Conservation (phyloP, 2,888 invertebrate species). For the Siphlonurus alternatus region DNA sequence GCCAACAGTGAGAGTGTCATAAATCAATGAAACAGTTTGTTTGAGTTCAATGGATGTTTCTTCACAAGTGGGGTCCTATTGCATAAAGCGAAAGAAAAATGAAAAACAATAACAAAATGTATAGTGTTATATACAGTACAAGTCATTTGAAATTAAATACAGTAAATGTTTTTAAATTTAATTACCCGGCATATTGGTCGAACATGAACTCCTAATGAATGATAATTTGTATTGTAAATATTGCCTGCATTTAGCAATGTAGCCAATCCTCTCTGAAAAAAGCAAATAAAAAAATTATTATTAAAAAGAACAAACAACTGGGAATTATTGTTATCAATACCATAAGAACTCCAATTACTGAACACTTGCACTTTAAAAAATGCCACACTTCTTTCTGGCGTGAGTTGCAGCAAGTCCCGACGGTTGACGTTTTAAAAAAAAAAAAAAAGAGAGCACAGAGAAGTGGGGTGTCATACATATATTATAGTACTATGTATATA, state of each 20-base stretch:
- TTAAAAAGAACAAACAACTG: too few relatives aligned
- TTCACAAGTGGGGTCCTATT: constrained; percentile 35
- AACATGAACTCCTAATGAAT: constrained; percentile 75
- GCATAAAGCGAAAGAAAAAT: constrained; percentile 9
- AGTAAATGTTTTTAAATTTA: not conserved
- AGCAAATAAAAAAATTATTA: too few relatives aligned
- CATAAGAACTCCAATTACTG: too few relatives aligned
- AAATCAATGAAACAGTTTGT: constrained; percentile 74
- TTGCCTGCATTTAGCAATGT: constrained; percentile 76
- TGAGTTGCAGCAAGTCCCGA: too few relatives aligned
- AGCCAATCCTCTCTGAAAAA: constrained; percentile 55
- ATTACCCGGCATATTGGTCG: constrained; percentile 51
- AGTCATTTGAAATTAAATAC: not conserved
- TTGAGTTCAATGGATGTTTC: constrained; percentile 58
- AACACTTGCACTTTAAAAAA: too few relatives aligned
- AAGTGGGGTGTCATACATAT: too few relatives aligned
- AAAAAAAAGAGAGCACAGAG: too few relatives aligned
- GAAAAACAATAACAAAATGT: not conserved
- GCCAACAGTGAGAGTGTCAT: constrained; percentile 51
- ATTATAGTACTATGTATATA: too few relatives aligned
- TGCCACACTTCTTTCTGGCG: too few relatives aligned
- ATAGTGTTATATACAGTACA: not conserved
- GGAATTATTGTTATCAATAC: too few relatives aligned
- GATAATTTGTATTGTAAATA: constrained; percentile 84
- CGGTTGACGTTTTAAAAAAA: too few relatives aligned